These are phyloP conservation scores for Pollachius pollachius DNA, from an alignment of 2,113 vertebrate species.

Conservation along the genomic window DNA sequence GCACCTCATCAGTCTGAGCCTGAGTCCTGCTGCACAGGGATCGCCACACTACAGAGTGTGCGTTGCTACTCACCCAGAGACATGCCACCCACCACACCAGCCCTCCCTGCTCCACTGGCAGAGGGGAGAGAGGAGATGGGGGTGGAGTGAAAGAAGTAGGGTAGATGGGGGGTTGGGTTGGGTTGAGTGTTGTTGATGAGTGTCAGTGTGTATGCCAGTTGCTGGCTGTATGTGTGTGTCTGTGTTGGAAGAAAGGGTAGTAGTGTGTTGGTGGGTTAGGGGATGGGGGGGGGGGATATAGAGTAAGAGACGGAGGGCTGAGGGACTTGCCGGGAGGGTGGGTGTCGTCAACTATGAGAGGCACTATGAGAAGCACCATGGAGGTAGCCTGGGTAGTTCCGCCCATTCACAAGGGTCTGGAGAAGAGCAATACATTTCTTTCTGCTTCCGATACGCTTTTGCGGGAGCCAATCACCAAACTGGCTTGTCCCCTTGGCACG, in stretches of 20 bases:
- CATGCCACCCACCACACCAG: neutral
- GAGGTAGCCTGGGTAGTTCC: too few species aligned
- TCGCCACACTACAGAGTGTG: neutral
- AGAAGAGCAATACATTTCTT: too few species aligned
- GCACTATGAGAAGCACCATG: conserved; percentile 1
- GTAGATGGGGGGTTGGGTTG: neutral
- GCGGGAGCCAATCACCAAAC: too few species aligned
- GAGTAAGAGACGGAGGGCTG: conserved; percentile 9
- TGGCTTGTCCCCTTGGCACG: too few species aligned
- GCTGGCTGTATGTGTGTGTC: conserved; percentile 16
- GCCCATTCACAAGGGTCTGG: too few species aligned
- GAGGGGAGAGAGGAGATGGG: neutral
- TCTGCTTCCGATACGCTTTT: too few species aligned
- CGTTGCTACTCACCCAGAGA: neutral
- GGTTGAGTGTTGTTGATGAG: neutral
- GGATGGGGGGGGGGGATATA: conserved; percentile 12
- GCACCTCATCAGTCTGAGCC: neutral
- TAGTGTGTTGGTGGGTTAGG: neutral
- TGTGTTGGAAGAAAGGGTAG: conserved; percentile 15
- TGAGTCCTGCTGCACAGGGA: neutral
- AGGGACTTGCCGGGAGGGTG: neutral
- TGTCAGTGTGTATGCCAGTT: too few species aligned
- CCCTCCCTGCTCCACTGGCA: neutral
- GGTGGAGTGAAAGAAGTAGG: neutral
- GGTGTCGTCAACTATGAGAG: too few species aligned